Evolutionary conservation across 2,113 vertebrate genomes (phyloP).

Genomic region (Barbus barbus): DNA sequence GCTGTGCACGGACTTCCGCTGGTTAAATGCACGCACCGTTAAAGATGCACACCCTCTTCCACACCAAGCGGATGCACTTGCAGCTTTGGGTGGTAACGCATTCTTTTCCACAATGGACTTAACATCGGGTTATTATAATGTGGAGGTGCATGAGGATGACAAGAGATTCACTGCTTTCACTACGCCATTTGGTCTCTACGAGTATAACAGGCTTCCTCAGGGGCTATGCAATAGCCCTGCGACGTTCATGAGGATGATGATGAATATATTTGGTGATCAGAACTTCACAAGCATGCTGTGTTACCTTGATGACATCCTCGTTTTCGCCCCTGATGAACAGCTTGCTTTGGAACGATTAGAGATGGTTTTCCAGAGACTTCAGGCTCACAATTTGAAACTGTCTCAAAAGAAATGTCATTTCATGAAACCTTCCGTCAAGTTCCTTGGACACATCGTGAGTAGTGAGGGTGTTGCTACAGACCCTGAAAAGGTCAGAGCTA

Average conservation of each 20-base stretch:
- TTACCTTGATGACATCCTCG: neutral
- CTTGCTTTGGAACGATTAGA: neutral
- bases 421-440: neutral
- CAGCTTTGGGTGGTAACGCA: too few relatives aligned
- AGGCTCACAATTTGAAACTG: neutral
- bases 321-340: neutral
- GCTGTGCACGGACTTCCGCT: too few relatives aligned
- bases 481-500: too few relatives aligned
- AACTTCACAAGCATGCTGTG: neutral
- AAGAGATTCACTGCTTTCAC: too few relatives aligned
- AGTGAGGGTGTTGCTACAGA: too few relatives aligned
- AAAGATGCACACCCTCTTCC: too few relatives aligned
- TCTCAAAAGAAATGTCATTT: neutral
- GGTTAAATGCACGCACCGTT: too few relatives aligned
- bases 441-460: too few relatives aligned
- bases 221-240: neutral
- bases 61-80: too few relatives aligned
- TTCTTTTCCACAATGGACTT: too few relatives aligned
- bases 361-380: neutral
- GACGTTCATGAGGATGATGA: neutral
- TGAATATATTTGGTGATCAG: neutral
- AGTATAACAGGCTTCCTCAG: neutral
- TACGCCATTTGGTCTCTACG: neutral
- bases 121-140: neutral
- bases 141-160: too few relatives aligned